These are phyloP conservation scores for Neodontobutis hainanensis DNA, from an alignment of 2,113 vertebrate genomes.

Conservation along the genomic window DNA sequence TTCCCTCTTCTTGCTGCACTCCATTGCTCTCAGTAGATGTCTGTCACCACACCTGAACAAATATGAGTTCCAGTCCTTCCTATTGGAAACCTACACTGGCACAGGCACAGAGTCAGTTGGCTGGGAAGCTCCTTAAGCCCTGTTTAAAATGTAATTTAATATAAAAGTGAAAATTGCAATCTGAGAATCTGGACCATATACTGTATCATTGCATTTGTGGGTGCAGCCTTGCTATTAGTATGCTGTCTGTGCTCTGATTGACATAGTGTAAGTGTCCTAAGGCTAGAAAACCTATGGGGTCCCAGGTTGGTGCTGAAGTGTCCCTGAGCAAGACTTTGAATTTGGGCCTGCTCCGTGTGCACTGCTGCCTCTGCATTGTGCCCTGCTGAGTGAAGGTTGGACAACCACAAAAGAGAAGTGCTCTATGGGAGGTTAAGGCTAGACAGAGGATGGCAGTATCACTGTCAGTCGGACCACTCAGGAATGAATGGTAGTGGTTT, in stretches of 20 bases:
- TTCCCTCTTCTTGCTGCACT: conserved; percentile 34
- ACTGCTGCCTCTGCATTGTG: conserved; percentile 29
- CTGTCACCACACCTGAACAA: conserved; percentile 61
- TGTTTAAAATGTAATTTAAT: conserved; percentile 27
- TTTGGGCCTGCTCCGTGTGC: conserved; percentile 29
- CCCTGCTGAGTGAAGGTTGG: conserved; percentile 26
- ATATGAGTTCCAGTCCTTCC: conserved; percentile 40
- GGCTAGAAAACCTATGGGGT: conserved; percentile 16
- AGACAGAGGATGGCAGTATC: conserved; percentile 27
- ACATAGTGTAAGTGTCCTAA: conserved; percentile 10
- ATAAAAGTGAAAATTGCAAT: not conserved
- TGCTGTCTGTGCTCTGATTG: not conserved
- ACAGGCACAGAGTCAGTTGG: conserved; percentile 43
- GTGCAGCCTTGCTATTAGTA: not conserved
- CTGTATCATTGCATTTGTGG: conserved; percentile 4
- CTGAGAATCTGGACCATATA: not conserved
- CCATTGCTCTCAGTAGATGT: conserved; percentile 42
- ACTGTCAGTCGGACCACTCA: conserved; percentile 45
- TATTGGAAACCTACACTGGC: conserved; percentile 30
- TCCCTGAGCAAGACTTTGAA: conserved; percentile 55
- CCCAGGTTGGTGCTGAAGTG: conserved; percentile 39
- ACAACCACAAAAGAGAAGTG: conserved; percentile 21
- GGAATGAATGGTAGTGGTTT: conserved; percentile 28
- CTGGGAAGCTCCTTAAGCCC: conserved; percentile 30
- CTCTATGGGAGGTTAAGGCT: conserved; percentile 20